Percentiles rank a stretch among this genome's conserved stretches.
These are phyloP conservation scores for Dunckerocampus dactyliophorus DNA, from an alignment of 2,113 vertebrate species.

Conservation along the genomic window DNA sequence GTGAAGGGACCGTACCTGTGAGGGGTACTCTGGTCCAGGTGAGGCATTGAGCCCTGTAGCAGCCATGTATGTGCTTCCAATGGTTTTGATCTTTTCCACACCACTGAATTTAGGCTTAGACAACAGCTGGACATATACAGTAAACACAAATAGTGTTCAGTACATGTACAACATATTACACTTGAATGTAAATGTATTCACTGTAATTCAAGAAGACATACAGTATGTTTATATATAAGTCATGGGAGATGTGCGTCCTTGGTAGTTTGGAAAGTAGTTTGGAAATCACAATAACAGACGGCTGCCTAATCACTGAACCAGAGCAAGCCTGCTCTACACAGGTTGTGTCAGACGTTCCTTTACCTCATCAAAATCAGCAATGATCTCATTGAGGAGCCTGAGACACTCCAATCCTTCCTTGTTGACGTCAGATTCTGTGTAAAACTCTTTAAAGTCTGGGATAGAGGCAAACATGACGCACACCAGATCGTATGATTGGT, in stretches of 20 bases:
- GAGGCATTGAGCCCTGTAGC: conserved; percentile 90
- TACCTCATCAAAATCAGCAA: conserved; percentile 97
- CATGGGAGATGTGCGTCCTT: too few species aligned
- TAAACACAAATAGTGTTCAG: background rate
- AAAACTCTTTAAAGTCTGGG: conserved; percentile 98
- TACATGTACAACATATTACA: background rate
- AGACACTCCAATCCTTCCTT: conserved; percentile 97
- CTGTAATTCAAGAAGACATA: too few species aligned
- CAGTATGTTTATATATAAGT: too few species aligned
- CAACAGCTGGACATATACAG: conserved; percentile 74
- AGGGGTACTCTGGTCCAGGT: conserved; percentile 82
- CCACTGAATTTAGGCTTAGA: conserved; percentile 98
- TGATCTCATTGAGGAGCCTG: conserved; percentile 93
- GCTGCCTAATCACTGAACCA: background rate
- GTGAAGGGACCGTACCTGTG: conserved; percentile 73
- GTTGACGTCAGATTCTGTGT: conserved; percentile 97
- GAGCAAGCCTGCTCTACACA: background rate
- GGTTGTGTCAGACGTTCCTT: conserved; percentile 22
- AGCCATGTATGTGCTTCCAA: conserved; percentile 98
- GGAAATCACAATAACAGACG: too few species aligned
- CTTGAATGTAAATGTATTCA: background rate
- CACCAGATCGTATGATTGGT: conserved; percentile 95
- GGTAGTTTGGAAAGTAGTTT: too few species aligned
- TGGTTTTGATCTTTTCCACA: conserved; percentile 98
- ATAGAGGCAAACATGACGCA: conserved; percentile 99